These are phyloP conservation scores for Lasioglossum figueresi DNA, from an alignment of 2,888 invertebrate species.

Conservation along the genomic window DNA sequence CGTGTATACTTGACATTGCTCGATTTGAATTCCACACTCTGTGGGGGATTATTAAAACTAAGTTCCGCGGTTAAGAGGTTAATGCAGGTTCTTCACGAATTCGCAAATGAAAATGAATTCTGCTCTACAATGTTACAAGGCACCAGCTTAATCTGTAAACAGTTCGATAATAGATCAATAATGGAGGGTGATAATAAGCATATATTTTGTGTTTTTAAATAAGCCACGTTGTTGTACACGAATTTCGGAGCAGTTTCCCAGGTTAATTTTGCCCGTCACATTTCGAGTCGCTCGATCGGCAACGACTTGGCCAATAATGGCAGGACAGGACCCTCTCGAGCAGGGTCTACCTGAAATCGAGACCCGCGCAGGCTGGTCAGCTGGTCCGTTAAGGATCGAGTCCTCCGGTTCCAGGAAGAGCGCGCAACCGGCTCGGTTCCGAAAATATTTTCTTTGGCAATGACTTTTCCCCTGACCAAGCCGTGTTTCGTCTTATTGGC, in stretches of 20 bases:
- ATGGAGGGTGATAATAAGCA: background rate
- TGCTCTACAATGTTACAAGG: background rate
- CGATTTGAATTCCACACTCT: too few relatives aligned
- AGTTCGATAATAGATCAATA: background rate
- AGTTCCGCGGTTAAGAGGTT: too few relatives aligned
- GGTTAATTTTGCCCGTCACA: background rate
- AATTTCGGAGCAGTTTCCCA: background rate
- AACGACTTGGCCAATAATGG: background rate
- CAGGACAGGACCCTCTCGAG: slow-evolving; percentile 24
- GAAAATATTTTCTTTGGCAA: slow-evolving; percentile 56
- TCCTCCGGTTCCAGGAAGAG: slow-evolving; percentile 35
- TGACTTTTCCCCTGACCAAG: slow-evolving; percentile 35
- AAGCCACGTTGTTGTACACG: background rate
- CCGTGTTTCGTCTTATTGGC: slow-evolving; percentile 46
- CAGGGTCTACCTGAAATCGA: slow-evolving; percentile 55
- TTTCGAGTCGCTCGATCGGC: background rate
- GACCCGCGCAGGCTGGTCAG: slow-evolving; percentile 23
- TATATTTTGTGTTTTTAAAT: background rate
- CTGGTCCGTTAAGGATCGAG: slow-evolving; percentile 36
- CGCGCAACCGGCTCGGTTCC: slow-evolving; percentile 27
- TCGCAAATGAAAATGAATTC: background rate
- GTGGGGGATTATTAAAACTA: too few relatives aligned
- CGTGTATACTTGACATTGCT: too few relatives aligned
- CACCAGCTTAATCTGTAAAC: background rate
- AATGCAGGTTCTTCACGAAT: too few relatives aligned